Percentiles rank a stretch among this genome's conserved stretches.
Evolutionary conservation across 1,140 invertebrate species (phyloP).

Genomic region (Vanessa atalanta): DNA sequence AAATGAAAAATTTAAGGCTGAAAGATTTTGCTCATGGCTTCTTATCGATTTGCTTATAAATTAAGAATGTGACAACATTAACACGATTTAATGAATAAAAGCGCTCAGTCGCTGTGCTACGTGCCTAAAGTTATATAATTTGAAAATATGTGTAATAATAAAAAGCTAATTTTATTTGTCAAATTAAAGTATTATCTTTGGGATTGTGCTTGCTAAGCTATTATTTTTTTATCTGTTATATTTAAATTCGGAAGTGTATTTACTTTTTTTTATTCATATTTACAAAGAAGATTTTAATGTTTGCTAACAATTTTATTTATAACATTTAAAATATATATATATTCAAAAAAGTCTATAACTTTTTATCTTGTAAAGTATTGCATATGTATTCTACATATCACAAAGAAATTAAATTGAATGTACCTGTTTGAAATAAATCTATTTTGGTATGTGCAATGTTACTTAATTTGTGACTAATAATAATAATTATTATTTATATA

Average conservation of each 20-base stretch:
- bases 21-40: conserved; percentile 36
- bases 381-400: conserved; percentile 40
- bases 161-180: not conserved
- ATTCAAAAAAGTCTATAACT: too few relatives aligned
- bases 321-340: conserved; percentile 1
- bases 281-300: conserved; percentile 1
- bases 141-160: not conserved
- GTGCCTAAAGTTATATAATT: not conserved
- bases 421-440: conserved; percentile 33
- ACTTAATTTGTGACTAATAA: not conserved
- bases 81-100: not conserved
- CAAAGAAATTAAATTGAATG: conserved; percentile 17
- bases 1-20: conserved; percentile 31
- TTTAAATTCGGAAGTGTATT: conserved; percentile 2
- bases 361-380: too few relatives aligned
- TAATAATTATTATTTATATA: not conserved
- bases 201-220: not conserved
- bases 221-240: conserved; percentile 1
- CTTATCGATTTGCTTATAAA: not conserved
- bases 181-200: not conserved
- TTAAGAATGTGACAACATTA: not conserved
- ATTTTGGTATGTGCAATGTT: not conserved
- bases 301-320: not conserved
- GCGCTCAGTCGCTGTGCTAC: not conserved
- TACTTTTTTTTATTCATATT: conserved; percentile 1